Base-by-base conservation (phyloP, 2,113 vertebrate genomes). In the Chitala chitala region DNA sequence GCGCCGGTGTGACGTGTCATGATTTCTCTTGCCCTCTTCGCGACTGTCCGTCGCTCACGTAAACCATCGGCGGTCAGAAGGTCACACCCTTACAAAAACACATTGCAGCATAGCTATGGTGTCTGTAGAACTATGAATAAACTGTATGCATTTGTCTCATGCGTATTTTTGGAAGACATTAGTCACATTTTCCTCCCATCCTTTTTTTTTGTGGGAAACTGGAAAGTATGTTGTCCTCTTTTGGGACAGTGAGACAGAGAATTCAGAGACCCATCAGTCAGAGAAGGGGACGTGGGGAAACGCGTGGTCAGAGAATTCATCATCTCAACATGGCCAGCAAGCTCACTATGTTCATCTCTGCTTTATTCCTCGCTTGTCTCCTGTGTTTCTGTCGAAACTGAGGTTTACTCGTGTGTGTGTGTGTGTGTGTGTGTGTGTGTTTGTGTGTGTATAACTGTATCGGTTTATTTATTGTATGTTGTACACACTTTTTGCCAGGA, bases 171-270 rank as follows among this genome's bases (percentile, higher is more conserved):
- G 75, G 78, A 82, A 81, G 80, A 86, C 71, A 78, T 81, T 80
- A 79, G 78, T 79, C 74, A 58, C 38, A 50, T 79, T 83, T 78
- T 77, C 69, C 53, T 59, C 72, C 42, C 75, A 55, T 75, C 68
- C 72, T 53, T 74, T 79, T 70, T 82, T 73, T 75, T 78, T 84
- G 85, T 88, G 84, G 85, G 85, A 88, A 90, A 86, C 78, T 83
- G 77, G 79, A 86, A 85, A 83, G 63, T 82, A 82, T 86, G 82
- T 51, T 55, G 74, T 76, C 72, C 70, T 84, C 72, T 78, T 80
- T 75, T 83, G 79, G 79, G 81, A 86, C 78, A 76, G 68, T 5
- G 8, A 80, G 76, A 78, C 77, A 74, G 76, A 81, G 70, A 2
- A 38, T 77, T 66, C 71, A 24, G 61, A 78, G 75, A 22, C 75